Percentiles rank a stretch among this genome's conserved stretches.
Conservation (phyloP, 1,140 invertebrate genomes). For the Oryctes rhinoceros region DNA sequence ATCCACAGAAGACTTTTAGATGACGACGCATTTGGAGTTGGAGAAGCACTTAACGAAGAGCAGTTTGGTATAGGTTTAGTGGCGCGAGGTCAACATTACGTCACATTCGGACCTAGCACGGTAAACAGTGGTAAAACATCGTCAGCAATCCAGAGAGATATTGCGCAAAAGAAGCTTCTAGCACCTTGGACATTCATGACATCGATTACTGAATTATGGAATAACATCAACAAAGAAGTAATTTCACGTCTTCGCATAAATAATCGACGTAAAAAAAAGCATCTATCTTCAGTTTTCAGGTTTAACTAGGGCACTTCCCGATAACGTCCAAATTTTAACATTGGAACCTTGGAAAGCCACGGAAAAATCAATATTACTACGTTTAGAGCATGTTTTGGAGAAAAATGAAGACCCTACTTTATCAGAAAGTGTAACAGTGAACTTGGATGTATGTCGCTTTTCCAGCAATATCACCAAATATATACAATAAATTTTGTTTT, state of each 20-base stretch:
- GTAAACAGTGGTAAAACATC: background rate
- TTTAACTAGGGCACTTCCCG: constrained; percentile 59
- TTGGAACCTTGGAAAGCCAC: constrained; percentile 69
- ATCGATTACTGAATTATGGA: background rate
- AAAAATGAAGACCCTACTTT: constrained; percentile 62
- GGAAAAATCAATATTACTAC: constrained; percentile 64
- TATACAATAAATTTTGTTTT: constrained; percentile 39
- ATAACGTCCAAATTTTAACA: constrained; percentile 73
- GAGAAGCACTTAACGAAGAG: constrained; percentile 89
- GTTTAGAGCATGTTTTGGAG: constrained; percentile 71
- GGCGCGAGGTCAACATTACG: constrained; percentile 77
- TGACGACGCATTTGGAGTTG: constrained; percentile 93
- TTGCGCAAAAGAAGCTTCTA: constrained; percentile 48
- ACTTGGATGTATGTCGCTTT: constrained; percentile 49
- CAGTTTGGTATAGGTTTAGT: constrained; percentile 79
- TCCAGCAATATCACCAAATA: background rate
- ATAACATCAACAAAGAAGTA: constrained; percentile 14
- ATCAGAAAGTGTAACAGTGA: constrained; percentile 64
- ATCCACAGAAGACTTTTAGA: constrained; percentile 83
- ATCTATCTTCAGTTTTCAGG: constrained; percentile 41
- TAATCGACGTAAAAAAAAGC: constrained; percentile 42
- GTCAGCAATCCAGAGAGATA: constrained; percentile 16
- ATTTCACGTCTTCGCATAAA: background rate
- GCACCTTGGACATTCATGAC: constrained; percentile 48
- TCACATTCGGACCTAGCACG: constrained; percentile 49